Conservation (phyloP, 2,113 vertebrate genomes). For the Phaetusa simplex region DNA sequence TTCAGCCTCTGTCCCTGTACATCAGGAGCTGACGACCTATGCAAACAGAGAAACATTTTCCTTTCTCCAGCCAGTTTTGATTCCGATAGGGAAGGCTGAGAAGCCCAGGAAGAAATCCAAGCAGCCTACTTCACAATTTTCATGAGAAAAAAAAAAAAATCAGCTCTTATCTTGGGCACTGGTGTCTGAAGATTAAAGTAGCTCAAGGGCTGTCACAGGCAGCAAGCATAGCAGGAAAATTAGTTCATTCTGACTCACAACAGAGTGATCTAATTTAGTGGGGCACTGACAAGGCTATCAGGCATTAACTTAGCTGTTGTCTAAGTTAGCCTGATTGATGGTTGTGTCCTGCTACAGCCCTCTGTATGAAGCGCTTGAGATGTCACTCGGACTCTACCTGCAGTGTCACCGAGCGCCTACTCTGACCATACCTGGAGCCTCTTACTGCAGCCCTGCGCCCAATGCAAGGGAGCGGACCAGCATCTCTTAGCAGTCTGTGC, state of each 20-base stretch:
- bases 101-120: neutral
- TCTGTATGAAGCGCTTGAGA: neutral
- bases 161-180: neutral
- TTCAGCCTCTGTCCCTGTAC: neutral
- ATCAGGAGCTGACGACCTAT: neutral
- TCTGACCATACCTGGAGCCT: neutral
- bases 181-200: constrained; percentile 8
- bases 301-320: neutral
- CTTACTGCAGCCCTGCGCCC: neutral
- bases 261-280: neutral
- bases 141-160: neutral
- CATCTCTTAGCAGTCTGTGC: neutral
- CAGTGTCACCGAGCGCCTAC: neutral
- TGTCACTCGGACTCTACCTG: neutral
- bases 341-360: neutral
- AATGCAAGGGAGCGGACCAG: neutral
- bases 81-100: neutral
- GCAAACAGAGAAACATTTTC: neutral
- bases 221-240: neutral
- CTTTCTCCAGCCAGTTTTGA: neutral
- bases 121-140: neutral
- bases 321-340: neutral
- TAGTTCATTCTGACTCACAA: neutral
- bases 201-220: neutral
- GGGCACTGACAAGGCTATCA: neutral